These are phyloP conservation scores for Halcyon leucocephala DNA, from an alignment of 2,797 vertebrate genomes.

Conservation along the genomic window DNA sequence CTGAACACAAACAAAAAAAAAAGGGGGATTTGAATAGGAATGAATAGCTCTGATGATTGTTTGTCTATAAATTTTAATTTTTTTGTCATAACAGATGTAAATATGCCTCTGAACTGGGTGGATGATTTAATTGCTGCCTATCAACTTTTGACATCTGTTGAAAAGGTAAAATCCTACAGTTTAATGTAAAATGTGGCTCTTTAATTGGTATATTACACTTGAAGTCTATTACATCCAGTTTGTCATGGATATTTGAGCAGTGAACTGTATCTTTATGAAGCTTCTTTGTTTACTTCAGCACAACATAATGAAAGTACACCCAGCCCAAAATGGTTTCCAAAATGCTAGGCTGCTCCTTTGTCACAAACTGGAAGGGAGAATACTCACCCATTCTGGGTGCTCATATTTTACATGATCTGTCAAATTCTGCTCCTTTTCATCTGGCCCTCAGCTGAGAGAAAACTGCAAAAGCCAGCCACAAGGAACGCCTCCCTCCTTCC, in stretches of 20 bases:
- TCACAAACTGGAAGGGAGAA: not conserved
- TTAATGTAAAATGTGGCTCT: not conserved
- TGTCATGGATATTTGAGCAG: not conserved
- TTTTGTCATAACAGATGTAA: not conserved
- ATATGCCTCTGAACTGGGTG: not conserved
- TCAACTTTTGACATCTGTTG: not conserved
- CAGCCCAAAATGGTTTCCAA: not conserved
- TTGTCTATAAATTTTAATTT: not conserved
- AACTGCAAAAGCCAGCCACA: not conserved
- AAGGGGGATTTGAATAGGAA: not conserved
- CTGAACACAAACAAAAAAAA: not conserved
- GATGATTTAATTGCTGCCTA: not conserved
- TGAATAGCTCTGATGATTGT: not conserved
- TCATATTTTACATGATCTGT: not conserved
- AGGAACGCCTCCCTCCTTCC: not conserved
- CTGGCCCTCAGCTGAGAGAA: not conserved
- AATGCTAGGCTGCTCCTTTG: not conserved
- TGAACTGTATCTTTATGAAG: not conserved
- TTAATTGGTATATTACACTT: not conserved
- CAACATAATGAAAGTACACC: not conserved
- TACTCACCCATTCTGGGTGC: accelerated
- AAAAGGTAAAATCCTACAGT: not conserved
- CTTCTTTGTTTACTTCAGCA: not conserved
- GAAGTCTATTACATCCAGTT: not conserved
- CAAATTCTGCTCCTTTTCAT: not conserved